phyloP scores from a whole-genome alignment of 2,888 invertebrate species.

The Phorcus lineatus region DNA sequence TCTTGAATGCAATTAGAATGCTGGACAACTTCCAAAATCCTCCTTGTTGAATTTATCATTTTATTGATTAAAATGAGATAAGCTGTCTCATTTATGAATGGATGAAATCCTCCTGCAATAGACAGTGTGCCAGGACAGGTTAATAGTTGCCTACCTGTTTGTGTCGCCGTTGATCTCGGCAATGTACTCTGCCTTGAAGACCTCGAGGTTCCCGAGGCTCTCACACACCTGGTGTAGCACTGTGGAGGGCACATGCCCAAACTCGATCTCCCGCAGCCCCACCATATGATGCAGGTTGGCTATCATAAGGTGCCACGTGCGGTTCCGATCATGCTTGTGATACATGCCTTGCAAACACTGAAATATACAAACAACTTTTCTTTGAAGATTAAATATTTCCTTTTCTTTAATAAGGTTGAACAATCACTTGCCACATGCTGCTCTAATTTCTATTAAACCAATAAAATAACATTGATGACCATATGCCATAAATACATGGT shows the following conservation, averaged over 20 bases:
- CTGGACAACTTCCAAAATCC: no score
- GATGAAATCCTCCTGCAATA: neutral
- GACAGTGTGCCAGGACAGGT: neutral
- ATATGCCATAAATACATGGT: no score
- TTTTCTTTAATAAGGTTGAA: no score
- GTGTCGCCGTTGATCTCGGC: constrained; percentile 48
- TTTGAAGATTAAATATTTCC: no score
- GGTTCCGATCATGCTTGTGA: constrained; percentile 53
- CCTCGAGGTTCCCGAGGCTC: constrained; percentile 52
- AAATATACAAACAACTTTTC: constrained; percentile 8
- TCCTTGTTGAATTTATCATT: no score
- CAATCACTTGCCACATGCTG: no score
- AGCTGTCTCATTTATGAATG: no score
- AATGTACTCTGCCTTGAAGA: constrained; percentile 59
- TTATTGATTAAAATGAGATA: no score
- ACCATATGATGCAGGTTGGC: constrained; percentile 51
- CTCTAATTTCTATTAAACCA: no score
- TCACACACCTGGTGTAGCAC: constrained; percentile 60
- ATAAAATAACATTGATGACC: no score
- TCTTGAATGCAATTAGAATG: no score
- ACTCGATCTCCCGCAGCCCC: constrained; percentile 52
- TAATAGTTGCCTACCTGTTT: constrained; percentile 48
- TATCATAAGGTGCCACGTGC: constrained; percentile 64
- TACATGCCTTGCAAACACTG: constrained; percentile 60
- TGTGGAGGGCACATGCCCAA: constrained; percentile 62